These are phyloP conservation scores for Orycteropus afer DNA, from an alignment of 2,113 vertebrate genomes.

Conservation along the genomic window DNA sequence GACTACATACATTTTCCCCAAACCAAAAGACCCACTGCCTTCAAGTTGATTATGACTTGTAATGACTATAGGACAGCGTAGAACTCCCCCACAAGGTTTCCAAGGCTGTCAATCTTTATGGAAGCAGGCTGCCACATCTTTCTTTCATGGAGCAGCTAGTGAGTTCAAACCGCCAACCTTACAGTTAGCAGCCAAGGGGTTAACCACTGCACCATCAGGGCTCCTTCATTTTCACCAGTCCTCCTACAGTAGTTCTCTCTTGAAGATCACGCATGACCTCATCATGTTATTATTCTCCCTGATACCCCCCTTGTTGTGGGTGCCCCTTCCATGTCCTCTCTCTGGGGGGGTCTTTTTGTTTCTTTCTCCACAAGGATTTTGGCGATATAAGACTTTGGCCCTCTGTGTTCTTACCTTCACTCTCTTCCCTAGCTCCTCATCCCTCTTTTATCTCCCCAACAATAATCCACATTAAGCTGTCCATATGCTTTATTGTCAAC, in stretches of 20 bases:
- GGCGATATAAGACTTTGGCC: slow-evolving; percentile 2
- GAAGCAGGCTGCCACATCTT: too few species aligned
- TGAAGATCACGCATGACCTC: not conserved
- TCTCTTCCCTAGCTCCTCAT: not conserved
- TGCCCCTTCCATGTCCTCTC: not conserved
- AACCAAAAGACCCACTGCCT: too few species aligned
- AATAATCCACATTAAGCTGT: slow-evolving; percentile 4
- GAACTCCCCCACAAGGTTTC: too few species aligned
- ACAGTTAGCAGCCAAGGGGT: too few species aligned
- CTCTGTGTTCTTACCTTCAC: not conserved
- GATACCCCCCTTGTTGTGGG: not conserved
- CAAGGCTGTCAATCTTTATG: too few species aligned
- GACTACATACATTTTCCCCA: not conserved
- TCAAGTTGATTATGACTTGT: too few species aligned
- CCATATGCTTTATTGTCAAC: not conserved
- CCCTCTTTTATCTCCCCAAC: not conserved
- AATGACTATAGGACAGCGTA: too few species aligned
- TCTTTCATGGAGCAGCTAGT: too few species aligned
- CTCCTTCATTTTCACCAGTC: too few species aligned
- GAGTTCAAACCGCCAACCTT: too few species aligned
- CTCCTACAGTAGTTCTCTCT: not conserved
- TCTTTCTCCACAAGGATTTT: not conserved
- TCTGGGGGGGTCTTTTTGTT: not conserved
- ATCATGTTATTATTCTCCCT: not conserved
- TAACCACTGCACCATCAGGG: too few species aligned